Evolutionary conservation across 2,113 vertebrate genomes (phyloP).

Genomic region (Dunckerocampus dactyliophorus): DNA sequence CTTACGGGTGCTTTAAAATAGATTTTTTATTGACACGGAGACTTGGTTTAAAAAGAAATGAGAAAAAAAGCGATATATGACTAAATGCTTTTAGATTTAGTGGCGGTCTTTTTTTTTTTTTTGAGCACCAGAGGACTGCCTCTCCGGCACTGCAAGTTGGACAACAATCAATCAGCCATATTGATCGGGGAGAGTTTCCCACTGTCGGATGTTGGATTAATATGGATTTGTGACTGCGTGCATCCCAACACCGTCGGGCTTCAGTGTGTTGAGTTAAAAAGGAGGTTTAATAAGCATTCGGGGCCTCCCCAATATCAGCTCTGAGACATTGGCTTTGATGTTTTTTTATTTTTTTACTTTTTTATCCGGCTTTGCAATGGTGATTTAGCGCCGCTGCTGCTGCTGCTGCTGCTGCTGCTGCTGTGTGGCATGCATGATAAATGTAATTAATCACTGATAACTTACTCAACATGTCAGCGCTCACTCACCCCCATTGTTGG

Average conservation of each 20-base stretch:
- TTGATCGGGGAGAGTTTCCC: constrained; percentile 55
- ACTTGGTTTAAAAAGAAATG: no score
- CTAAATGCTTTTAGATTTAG: background rate
- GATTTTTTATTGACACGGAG: background rate
- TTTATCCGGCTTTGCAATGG: constrained; percentile 38
- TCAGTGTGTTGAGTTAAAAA: constrained; percentile 35
- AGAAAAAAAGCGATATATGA: no score
- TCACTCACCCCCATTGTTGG: constrained; percentile 8
- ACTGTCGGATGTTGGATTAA: constrained; percentile 56
- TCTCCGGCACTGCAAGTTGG: constrained; percentile 28
- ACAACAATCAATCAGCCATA: constrained; percentile 56
- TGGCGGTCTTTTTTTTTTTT: constrained; percentile 34
- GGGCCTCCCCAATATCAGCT: constrained; percentile 27
- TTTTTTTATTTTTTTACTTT: constrained; percentile 9
- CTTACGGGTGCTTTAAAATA: background rate
- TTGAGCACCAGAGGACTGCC: background rate
- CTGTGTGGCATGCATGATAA: constrained; percentile 32
- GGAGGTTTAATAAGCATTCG: constrained; percentile 43
- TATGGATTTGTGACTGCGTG: constrained; percentile 59
- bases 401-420: constrained; percentile 21
- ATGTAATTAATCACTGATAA: constrained; percentile 40
- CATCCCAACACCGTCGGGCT: constrained; percentile 34
- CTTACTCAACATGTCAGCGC: constrained; percentile 19
- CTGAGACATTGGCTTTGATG: constrained; percentile 42
- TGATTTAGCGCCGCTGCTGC: constrained; percentile 20